Base-by-base conservation (phyloP, 2,888 invertebrate genomes). In the Diaprepes abbreviatus region DNA sequence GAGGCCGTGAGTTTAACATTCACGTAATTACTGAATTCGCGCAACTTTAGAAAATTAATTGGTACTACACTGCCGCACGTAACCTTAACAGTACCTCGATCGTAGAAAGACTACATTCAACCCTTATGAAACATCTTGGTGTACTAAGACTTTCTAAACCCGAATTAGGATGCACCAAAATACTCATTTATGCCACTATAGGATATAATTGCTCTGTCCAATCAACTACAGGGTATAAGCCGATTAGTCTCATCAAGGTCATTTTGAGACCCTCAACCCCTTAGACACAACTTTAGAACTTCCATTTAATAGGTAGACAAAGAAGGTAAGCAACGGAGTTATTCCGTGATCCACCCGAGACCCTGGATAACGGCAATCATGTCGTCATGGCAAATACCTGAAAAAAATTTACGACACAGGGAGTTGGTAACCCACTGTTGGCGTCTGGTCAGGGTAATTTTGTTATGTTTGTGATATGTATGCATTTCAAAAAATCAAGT, bases 101-200 rank as follows among this genome's bases (percentile, higher is more conserved):
- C 54, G 64, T 71, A 16, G 74, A 75, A 70, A 31, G 74, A 33
- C 67, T 74, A n/a, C 73, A 72, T 59, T 76, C 74, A n/a, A 75
- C 72, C 1, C 64, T 75, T 3, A 63, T 70, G 12, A 75, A 75
- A 74, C 24, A 54, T n/a, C 59, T 60, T 24, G 0, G 67, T 12
- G 43, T 55, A 12, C 19, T 71, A 28, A 67, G 59, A 64, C 36
- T 60, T 16, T 21, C 65, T 62, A 62, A 69, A 16, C 36, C 21
- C 3, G 21, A 63, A 16, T 12, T 63, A 1, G 43, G 3, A 5
- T 33, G 2, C 1, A 21, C 48, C 6, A 50, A 45, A 19, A 6
- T 43, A 45, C 40, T 65, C 16, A 35, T 58, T 45, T 21, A 45
- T 12, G 60, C 60, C 16, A 19, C 35, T 1, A 17, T 50, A 12